Base-by-base conservation (phyloP, 2,888 invertebrate species). In the Sminthurides aquaticus region DNA sequence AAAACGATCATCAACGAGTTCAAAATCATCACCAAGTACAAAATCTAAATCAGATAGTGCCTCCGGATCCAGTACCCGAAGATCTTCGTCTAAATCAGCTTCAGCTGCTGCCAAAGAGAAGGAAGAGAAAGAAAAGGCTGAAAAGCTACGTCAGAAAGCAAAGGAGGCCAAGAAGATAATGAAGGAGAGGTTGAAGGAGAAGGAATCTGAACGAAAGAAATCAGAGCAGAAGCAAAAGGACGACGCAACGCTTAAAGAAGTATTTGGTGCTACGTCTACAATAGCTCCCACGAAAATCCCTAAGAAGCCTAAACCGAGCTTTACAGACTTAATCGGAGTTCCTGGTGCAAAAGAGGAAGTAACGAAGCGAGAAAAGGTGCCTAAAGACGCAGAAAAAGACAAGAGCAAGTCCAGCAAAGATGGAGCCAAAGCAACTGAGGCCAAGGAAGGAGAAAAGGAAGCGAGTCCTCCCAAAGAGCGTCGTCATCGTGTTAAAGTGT, bases 211-310 rank as follows among this genome's bases (percentile, higher is more conserved):
- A 57, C 63, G 61, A 59, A 61, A 69, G 34, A 62, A 62, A 64
- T 24, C 69, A 55, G 74, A 67, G 63, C 67, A 68, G 70, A 69
- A 81, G 26, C 87, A 88, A 67, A 88, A 87, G 77, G 84, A 87
- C 74, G 86, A 85, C 76, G 85, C 84, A 28, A 85, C 85, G 11
- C 80, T 87, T 55, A 84, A 86, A 65, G 68, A 70, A 28, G 57
- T 74, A 5, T 74, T 72, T 52, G 60, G 72, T 15, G 54, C 52
- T 1, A 49, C 61, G 28, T 25, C 49, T 2, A 49, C 64, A 15
- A 27, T 54, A 2, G 69, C 71, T 34, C 66, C 71, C 15, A 70
- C 74, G 1, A 75, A 75, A 65, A 76, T 75, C 58, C 75, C 75
- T 5, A 72, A 71, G 34, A 68, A 65, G 43, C 20, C 43, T 26